These are phyloP conservation scores for Notodonta dromedarius DNA, from an alignment of 2,888 invertebrate genomes.

Conservation along the genomic window DNA sequence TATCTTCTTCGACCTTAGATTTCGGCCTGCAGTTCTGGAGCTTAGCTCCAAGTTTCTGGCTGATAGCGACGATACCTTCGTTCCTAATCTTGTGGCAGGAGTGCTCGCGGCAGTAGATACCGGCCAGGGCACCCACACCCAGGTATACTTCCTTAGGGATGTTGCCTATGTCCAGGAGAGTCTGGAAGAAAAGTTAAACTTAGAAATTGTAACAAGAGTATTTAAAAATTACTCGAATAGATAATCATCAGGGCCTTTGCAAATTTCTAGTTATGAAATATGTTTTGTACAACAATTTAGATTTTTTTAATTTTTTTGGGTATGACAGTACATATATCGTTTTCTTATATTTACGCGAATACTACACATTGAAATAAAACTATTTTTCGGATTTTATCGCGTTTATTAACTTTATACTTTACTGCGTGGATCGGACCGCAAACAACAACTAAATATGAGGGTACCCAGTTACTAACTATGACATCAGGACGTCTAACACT, in stretches of 20 bases:
- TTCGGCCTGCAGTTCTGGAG: constrained; percentile 87
- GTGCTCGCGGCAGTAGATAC: constrained; percentile 88
- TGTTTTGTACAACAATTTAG: too few relatives aligned
- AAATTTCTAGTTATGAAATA: not conserved
- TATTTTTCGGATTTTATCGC: too few relatives aligned
- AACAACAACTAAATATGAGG: too few relatives aligned
- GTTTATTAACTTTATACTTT: too few relatives aligned
- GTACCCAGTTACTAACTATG: too few relatives aligned
- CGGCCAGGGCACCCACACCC: constrained; percentile 89
- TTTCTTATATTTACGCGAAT: too few relatives aligned
- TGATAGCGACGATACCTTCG: constrained; percentile 85
- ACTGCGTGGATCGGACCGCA: too few relatives aligned
- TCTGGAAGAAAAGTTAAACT: constrained; percentile 51
- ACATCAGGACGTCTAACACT: too few relatives aligned
- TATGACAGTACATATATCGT: too few relatives aligned
- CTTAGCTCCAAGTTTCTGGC: constrained; percentile 86
- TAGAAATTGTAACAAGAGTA: not conserved
- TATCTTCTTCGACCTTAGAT: constrained; percentile 87
- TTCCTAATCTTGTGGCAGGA: constrained; percentile 77
- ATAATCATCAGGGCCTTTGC: not conserved
- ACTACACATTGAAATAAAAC: too few relatives aligned
- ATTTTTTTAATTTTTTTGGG: too few relatives aligned
- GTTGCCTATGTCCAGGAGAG: constrained; percentile 84
- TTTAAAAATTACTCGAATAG: not conserved
- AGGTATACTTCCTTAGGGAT: constrained; percentile 88